Conservation (phyloP, 1,140 invertebrate genomes). For the Grapholita molesta region DNA sequence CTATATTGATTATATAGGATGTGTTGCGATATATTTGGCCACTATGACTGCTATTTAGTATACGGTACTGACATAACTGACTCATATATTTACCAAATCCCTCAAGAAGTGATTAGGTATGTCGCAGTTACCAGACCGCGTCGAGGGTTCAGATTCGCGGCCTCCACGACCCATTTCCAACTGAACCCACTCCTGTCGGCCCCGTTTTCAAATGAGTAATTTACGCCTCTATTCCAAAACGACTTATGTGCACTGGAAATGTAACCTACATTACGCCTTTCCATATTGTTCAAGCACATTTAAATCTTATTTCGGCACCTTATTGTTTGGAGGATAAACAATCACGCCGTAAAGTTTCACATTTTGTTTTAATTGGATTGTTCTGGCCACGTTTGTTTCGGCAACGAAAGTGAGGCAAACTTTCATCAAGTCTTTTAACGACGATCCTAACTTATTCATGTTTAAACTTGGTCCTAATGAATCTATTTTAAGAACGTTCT, state of each 20-base stretch:
- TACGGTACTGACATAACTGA: too few relatives aligned
- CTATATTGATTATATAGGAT: too few relatives aligned
- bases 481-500: not conserved
- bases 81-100: not conserved
- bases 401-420: not conserved
- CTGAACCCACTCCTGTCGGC: not conserved
- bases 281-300: not conserved
- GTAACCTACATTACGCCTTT: not conserved
- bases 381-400: not conserved
- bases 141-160: not conserved
- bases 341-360: not conserved
- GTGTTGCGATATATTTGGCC: too few relatives aligned
- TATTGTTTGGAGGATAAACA: conserved; percentile 2
- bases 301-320: conserved; percentile 2
- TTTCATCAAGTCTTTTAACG: not conserved
- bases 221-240: not conserved
- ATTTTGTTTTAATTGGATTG: conserved; percentile 12
- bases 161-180: conserved; percentile 5
- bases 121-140: not conserved
- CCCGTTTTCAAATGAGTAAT: not conserved
- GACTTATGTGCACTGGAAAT: not conserved
- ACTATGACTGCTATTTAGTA: too few relatives aligned
- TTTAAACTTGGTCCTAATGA: not conserved
- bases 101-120: not conserved
- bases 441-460: not conserved